Evolutionary conservation across 92 coral and sea anemone genomes (phyloP), one percentile per base, ranked within the genome.

Genomic region (Palythoa caribaeorum): DNA sequence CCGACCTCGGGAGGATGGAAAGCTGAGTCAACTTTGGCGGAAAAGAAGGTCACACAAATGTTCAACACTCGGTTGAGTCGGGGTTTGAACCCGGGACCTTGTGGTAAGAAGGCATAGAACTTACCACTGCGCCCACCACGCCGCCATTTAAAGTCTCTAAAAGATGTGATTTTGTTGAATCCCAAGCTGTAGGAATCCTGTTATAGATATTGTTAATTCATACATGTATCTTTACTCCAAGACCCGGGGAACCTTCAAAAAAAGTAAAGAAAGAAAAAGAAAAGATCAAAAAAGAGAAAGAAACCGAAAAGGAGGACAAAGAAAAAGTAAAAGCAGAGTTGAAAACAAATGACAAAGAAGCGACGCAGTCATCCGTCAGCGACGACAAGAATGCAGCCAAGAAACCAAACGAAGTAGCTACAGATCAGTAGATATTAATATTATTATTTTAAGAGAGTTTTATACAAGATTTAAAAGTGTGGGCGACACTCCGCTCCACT

Each of bases 201-300:
- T 11, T 11, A 51, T 11, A 55, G 14, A 55, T 3, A 55, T 9
- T 63, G 19, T 4, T 16, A 3, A 63, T 17, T 63, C 0, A n/a
- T 63, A 5, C 38, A 9, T 51, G 20, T 19, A 80, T 54, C 63
- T 62, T 51, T 57, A 12, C 2, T 66, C 72, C 73, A 40, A 92
- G 96, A 77, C 89, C 98, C 69, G 92, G 87, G 36, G 98, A 95
- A 16, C 88, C 96, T 15, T 19, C 98, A 63, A 95, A 95, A 73
- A 92, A 87, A 38, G 93, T 87, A 10, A 95, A 93, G 80, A 94
- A 93, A 48, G 98, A 93, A 66, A 94, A 93, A 87, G 90, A 62
- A 88, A 72, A 51, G 12, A 83, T 50, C 60, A 40, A 87, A 38
- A 65, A 92, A 57, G 96, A 87, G 17, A 94, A 89, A 83, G 89